phyloP scores from a whole-genome alignment of 2,888 invertebrate species.

The Heliconius cydno region DNA sequence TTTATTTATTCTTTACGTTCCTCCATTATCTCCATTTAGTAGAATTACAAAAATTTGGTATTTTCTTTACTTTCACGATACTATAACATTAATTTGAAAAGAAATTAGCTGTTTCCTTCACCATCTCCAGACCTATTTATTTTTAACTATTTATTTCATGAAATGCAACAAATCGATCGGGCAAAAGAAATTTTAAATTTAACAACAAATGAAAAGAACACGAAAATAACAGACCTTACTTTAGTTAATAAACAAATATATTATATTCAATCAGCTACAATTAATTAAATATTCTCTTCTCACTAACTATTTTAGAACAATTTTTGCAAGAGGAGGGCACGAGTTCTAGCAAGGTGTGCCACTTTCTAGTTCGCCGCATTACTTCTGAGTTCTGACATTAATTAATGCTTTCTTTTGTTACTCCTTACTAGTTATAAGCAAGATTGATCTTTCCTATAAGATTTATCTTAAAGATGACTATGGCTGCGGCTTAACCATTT shows the following conservation, averaged over 20 bases:
- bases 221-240: too few species aligned
- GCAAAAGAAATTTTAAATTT: too few species aligned
- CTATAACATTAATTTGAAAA: too few species aligned
- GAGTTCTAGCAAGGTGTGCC: constrained; percentile 26
- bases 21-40: too few species aligned
- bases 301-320: not conserved
- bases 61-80: too few species aligned
- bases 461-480: constrained; percentile 17
- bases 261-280: not conserved
- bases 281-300: not conserved
- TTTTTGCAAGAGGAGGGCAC: constrained; percentile 6
- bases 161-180: not conserved
- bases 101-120: not conserved
- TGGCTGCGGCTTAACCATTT: not conserved
- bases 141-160: not conserved
- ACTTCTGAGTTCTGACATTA: constrained; percentile 25
- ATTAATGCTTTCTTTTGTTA: constrained; percentile 29
- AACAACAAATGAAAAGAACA: too few species aligned
- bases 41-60: too few species aligned
- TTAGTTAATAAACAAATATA: too few species aligned
- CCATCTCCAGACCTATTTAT: not conserved
- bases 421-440: constrained; percentile 2
- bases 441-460: constrained; percentile 19
- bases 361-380: constrained; percentile 29
- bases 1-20: not conserved